These are phyloP conservation scores for Thalassophryne amazonica DNA, from an alignment of 2,797 vertebrate species.

Conservation along the genomic window DNA sequence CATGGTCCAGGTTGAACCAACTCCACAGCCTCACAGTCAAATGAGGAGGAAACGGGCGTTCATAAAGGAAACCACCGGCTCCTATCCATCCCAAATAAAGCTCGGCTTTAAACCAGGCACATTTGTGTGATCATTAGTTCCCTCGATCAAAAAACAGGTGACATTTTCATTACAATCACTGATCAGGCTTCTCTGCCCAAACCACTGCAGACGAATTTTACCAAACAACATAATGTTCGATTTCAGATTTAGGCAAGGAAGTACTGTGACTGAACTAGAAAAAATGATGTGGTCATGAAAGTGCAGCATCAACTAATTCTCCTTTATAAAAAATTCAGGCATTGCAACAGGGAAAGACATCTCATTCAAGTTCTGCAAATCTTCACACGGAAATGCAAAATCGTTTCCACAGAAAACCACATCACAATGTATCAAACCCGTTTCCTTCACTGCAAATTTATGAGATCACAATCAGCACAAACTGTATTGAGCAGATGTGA, in stretches of 20 bases:
- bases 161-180: not conserved
- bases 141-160: not conserved
- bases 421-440: not conserved
- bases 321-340: not conserved
- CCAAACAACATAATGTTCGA: too few relatives aligned
- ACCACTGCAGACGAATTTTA: too few relatives aligned
- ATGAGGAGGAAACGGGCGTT: constrained; percentile 33
- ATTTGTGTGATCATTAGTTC: constrained; percentile 8
- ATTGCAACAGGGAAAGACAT: not conserved
- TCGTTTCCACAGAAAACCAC: not conserved
- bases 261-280: not conserved
- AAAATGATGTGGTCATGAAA: not conserved
- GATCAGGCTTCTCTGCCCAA: not conserved
- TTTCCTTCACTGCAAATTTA: too few relatives aligned
- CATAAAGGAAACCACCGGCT: constrained; percentile 4
- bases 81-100: not conserved
- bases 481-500: too few relatives aligned
- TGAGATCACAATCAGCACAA: too few relatives aligned
- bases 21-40: constrained; percentile 48
- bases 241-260: too few relatives aligned
- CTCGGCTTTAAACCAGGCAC: not conserved
- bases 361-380: not conserved
- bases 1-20: not conserved
- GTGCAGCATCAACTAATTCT: not conserved
- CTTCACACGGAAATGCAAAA: not conserved